These are phyloP conservation scores for Ditylenchus dipsaci DNA, from an alignment of 1,140 invertebrate genomes.

Conservation along the genomic window DNA sequence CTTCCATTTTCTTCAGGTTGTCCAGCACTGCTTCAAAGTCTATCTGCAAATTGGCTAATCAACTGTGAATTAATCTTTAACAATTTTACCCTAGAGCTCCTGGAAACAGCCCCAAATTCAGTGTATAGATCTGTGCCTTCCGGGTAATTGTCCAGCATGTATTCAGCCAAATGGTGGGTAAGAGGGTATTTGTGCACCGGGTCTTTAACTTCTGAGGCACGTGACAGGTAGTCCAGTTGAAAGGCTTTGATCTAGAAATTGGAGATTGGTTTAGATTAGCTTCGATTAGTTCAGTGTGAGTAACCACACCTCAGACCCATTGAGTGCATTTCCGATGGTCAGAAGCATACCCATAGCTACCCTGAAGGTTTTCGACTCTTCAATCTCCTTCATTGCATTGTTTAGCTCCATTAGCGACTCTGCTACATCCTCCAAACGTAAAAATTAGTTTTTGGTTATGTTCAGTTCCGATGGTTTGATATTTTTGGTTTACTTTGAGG, in stretches of 20 bases:
- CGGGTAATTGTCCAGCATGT: slow-evolving; percentile 91
- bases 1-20: slow-evolving; percentile 83
- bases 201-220: slow-evolving; percentile 98
- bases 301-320: slow-evolving; percentile 74
- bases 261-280: too few species aligned
- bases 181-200: slow-evolving; percentile 67
- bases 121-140: slow-evolving; percentile 89
- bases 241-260: slow-evolving; percentile 79
- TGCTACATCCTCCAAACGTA: slow-evolving; percentile 75
- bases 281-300: slow-evolving; percentile 12
- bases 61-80: background rate
- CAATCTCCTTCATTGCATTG: slow-evolving; percentile 65
- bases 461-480: slow-evolving; percentile 61
- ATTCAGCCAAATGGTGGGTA: slow-evolving; percentile 86
- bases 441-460: background rate
- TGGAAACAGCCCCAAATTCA: slow-evolving; percentile 84
- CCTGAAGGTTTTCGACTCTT: slow-evolving; percentile 86
- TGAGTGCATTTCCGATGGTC: slow-evolving; percentile 93
- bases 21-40: slow-evolving; percentile 80
- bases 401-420: slow-evolving; percentile 71
- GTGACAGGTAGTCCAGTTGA: slow-evolving; percentile 91
- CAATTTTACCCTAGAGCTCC: slow-evolving; percentile 70
- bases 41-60: slow-evolving; percentile 64
- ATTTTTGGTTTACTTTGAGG: background rate
- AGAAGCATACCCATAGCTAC: slow-evolving; percentile 85